These are phyloP conservation scores for Myotis myotis DNA, from an alignment of 2,797 vertebrate genomes.

Conservation along the genomic window DNA sequence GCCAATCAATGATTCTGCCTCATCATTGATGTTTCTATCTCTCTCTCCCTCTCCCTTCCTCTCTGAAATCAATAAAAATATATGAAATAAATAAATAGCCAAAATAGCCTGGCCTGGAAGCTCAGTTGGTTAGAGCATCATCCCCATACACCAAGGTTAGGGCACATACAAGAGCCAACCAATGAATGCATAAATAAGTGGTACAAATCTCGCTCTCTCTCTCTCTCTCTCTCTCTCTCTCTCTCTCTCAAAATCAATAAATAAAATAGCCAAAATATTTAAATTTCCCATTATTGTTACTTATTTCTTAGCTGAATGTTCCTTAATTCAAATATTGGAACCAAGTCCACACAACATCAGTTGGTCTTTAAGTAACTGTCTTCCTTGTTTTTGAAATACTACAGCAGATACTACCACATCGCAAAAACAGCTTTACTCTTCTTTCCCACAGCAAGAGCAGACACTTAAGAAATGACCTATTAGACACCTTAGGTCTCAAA, in stretches of 20 bases:
- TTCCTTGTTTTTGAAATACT: not conserved
- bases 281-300: not conserved
- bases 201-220: not conserved
- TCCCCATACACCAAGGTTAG: not conserved
- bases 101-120: not conserved
- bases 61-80: not conserved
- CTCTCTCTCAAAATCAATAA: not conserved
- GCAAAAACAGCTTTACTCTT: not conserved
- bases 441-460: not conserved
- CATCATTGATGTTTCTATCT: not conserved
- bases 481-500: not conserved
- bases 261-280: constrained; percentile 13
- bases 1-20: not conserved
- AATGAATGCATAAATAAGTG: not conserved
- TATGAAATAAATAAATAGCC: not conserved
- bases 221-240: not conserved
- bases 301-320: not conserved
- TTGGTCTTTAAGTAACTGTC: not conserved
- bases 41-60: not conserved
- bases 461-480: not conserved
- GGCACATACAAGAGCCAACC: not conserved
- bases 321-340: constrained; percentile 21
- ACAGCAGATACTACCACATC: not conserved
- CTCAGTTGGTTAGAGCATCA: not conserved
- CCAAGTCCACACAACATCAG: not conserved